Evolutionary conservation across 2,113 vertebrate species (phyloP).

Genomic region (Pomatostomus ruficeps): DNA sequence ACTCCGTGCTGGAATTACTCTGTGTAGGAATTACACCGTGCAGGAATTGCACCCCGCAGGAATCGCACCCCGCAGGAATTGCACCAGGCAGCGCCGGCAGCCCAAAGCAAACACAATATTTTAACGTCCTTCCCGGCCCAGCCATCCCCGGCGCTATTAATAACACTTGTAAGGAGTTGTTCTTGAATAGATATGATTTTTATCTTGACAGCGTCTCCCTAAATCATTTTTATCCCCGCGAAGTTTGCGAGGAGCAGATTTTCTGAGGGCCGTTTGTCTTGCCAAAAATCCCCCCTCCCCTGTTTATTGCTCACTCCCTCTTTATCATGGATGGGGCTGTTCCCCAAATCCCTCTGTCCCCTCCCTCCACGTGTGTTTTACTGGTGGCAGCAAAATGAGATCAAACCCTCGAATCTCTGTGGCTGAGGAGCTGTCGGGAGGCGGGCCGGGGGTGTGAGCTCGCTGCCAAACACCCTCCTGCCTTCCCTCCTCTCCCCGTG

Average conservation of each 20-base stretch:
- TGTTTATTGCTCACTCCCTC: not conserved
- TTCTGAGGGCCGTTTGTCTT: not conserved
- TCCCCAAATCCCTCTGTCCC: not conserved
- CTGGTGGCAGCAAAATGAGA: not conserved
- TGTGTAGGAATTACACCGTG: not conserved
- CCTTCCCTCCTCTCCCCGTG: not conserved
- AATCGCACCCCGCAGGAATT: not conserved
- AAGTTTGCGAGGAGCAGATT: constrained; percentile 20
- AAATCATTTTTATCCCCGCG: constrained; percentile 40
- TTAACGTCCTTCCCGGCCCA: not conserved
- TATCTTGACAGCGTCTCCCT: constrained; percentile 30
- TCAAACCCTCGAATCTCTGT: not conserved
- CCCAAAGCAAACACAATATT: not conserved
- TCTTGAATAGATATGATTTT: constrained; percentile 57
- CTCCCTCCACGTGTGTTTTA: not conserved
- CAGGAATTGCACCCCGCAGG: not conserved
- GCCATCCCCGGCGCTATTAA: constrained; percentile 20
- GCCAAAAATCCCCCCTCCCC: not conserved
- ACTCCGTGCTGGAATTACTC: too few relatives aligned
- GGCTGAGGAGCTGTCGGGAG: not conserved
- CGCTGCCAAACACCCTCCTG: not conserved
- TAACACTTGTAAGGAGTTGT: constrained; percentile 42
- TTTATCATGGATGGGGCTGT: not conserved
- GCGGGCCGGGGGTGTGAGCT: not conserved
- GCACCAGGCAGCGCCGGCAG: not conserved